phyloP scores from a whole-genome alignment of 2,113 vertebrate genomes.

The Plecturocebus donacophilus region DNA sequence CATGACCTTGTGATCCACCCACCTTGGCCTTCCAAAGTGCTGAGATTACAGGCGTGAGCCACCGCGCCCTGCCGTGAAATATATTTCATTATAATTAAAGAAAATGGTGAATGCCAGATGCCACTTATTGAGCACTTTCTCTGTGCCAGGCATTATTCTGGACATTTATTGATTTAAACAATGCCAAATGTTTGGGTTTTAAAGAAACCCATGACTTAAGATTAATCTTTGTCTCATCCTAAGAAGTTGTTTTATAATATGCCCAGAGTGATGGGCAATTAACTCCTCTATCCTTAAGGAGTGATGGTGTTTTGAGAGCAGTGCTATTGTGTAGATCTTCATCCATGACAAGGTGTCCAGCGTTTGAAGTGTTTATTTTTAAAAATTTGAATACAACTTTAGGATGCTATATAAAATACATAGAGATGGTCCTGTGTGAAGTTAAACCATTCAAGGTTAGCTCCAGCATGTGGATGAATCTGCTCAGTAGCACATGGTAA shows the following conservation, averaged over 20 bases:
- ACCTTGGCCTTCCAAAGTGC: too few species aligned
- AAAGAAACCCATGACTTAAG: not conserved
- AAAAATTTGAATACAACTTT: not conserved
- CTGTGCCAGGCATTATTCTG: not conserved
- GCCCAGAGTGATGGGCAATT: too few species aligned
- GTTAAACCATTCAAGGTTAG: not conserved
- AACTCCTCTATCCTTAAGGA: not conserved
- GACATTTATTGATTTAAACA: not conserved
- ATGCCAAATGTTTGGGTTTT: not conserved
- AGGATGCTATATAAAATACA: not conserved
- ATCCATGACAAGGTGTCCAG: not conserved
- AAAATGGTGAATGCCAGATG: too few species aligned
- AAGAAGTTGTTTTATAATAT: not conserved
- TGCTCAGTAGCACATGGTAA: not conserved
- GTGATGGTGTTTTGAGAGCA: not conserved
- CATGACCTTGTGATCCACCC: too few species aligned
- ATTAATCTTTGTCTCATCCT: not conserved
- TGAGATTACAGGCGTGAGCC: too few species aligned
- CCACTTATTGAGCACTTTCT: not conserved
- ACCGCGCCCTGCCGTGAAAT: rapidly evolving
- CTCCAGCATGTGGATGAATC: rapidly evolving
- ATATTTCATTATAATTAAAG: not conserved
- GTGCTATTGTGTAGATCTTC: not conserved
- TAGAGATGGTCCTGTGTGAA: not conserved
- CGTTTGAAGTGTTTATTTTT: not conserved